Conservation (phyloP, 2,888 invertebrate genomes). For the Caradrina kadenii region DNA sequence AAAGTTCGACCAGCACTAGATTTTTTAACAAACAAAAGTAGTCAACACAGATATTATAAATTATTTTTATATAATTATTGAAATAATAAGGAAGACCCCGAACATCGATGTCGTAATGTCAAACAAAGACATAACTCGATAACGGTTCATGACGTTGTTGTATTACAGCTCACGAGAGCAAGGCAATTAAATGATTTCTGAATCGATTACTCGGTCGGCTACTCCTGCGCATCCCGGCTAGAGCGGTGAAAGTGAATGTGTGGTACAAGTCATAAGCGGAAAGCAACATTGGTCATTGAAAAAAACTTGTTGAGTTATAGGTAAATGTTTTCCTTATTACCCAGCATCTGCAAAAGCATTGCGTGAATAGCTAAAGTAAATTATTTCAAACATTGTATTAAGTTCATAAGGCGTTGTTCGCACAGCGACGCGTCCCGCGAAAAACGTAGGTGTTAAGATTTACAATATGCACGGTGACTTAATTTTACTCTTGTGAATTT, state of each 20-base stretch:
- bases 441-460: too few species aligned
- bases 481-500: too few species aligned
- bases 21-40: background rate
- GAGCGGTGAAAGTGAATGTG: constrained; percentile 74
- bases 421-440: too few species aligned
- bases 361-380: too few species aligned
- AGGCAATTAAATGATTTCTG: constrained; percentile 75
- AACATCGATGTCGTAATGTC: background rate
- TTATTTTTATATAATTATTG: background rate
- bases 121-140: constrained; percentile 19
- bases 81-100: background rate
- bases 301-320: background rate
- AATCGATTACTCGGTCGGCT: constrained; percentile 78
- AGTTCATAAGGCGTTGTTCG: too few species aligned
- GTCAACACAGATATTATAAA: background rate
- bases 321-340: too few species aligned
- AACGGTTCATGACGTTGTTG: constrained; percentile 29
- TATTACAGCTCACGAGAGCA: constrained; percentile 56
- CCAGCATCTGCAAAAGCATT: too few species aligned
- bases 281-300: constrained; percentile 22
- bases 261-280: constrained; percentile 53
- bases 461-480: too few species aligned
- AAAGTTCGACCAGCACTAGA: background rate
- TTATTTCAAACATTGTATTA: too few species aligned
- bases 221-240: constrained; percentile 78